Base-by-base conservation (phyloP, 2,113 vertebrate genomes). In the Aphyosemion australe region DNA sequence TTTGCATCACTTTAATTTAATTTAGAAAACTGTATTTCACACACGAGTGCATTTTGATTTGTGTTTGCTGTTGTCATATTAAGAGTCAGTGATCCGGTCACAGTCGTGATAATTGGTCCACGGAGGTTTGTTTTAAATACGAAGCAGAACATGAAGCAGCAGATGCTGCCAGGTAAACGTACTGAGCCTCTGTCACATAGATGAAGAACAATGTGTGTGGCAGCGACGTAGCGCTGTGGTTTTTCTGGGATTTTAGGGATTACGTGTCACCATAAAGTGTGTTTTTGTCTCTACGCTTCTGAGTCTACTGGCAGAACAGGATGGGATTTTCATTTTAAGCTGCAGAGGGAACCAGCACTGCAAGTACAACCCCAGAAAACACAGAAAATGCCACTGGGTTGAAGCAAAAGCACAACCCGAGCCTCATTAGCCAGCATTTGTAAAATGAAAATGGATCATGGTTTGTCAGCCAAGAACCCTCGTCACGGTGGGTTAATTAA, bases 391-490 rank as follows among this genome's bases (percentile, higher is more conserved):
- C 43, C 18, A 58, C 42, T 47, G 16, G 11, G n/a, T 5, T 41
- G 49, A 63, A 54, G 43, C 26, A n/a, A 65, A 74, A 78, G 68
- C 57, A 34, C 51, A 26, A 74, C 65, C 74, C 34, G 14, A 43
- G 61, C 47, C 73, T 78, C 69, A 74, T 83, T 79, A 86, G 21
- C 75, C 55, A 69, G 42, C 61, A 60, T 65, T 80, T 79, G 58
- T 54, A 45, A 69, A 65, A 67, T 65, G 48, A 74, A 80, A 37
- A 79, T 8, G 42, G 66, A 46, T 80, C 50, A 73, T 31, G 32
- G 60, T 70, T 78, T 53, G 63, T 77, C 55, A 69, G 34, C 60
- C 50, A 21, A 47, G 65, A 47, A 60, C 37, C 21, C 0, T 11
- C 31, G 48, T 62, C 56, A 69, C 12, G 5, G 54, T 70, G 8